Evolutionary conservation across 2,888 invertebrate genomes (phyloP), one percentile per base, ranked within the genome.

Genomic region (Esperia sulphurella): DNA sequence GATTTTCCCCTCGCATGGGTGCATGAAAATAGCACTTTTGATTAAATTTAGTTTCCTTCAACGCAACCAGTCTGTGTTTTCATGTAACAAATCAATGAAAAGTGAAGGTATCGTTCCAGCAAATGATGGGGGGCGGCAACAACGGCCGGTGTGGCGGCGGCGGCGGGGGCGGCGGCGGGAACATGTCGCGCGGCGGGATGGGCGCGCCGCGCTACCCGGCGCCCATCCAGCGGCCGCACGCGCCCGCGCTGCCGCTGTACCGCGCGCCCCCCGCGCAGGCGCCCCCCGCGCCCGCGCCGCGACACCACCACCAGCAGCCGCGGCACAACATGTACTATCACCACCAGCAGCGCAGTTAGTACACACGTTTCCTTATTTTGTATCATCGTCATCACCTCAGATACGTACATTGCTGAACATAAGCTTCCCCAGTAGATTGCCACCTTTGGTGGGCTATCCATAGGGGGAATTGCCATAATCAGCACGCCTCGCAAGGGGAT

Each of bases 171-270:
- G 68, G 54, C 42, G 68, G 57, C 62, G 69, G 64, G 59, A 67
- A 58, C 52, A 69, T 76, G 71, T 57, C 59, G 39, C 79, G 82
- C 61, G 81, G 79, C 54, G 76, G 74, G 41, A 63, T 79, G 73
- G 58, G 61, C 43, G 79, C 83, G 57, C 86, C 85, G 68, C 86
- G 90, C 53, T 91, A 90, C 77, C 91, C 91, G 41, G 81, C 91
- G 65, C 91, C 91, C 61, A 91, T 91, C 64, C 91, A 91, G 79
- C 83, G 91, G 28, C 91, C 91, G 57, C 85, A 77, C 65, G 82
- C 86, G 66, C 83, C 84, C 57, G 79, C 80, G 49, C 63, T 74
- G 71, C 79, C 83, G 45, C 63, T 75, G 66, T 87, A 75, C 77
- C 79, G 84, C 71, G 70, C 59, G 71, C 76, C 60, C 67, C 66